Base-by-base conservation (phyloP, 1,140 invertebrate genomes). In the Scaptodrosophila lebanonensis region DNA sequence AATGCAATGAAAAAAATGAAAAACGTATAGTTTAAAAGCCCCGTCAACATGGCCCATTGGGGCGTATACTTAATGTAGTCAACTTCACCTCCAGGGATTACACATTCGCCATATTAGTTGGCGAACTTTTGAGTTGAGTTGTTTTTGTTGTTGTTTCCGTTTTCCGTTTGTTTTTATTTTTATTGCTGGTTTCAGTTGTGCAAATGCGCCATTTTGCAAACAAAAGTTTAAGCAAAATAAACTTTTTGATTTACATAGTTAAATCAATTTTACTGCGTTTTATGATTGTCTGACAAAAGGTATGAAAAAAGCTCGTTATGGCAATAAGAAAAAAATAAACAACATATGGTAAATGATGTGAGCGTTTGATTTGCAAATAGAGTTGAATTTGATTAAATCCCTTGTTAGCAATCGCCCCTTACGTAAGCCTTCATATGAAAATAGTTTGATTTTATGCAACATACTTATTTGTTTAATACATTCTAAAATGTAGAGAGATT, bases 371-470 rank as follows among this genome's bases (percentile, higher is more conserved):
- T n/a, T n/a, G n/a, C n/a, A n/a, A n/a, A n/a, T n/a, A n/a, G n/a
- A n/a, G n/a, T n/a, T n/a, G n/a, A n/a, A n/a, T n/a, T n/a, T n/a
- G n/a, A n/a, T 16, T 12, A 35, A 47, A 16, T 35, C 39, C 30
- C 29, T 39, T 11, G 25, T 29, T 22, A 20, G 27, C 20, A 40
- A 54, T 54, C 35, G 40, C 27, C 16, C 43, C 43, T 45, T 30
- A 15, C 25, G 51, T 70, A 64, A 71, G 66, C 53, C 60, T 70
- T 38, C 56, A 48, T 66, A 75, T 57, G 54, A 61, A 76, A 75
- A 70, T 62, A 76, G 56, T 69, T 66, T 38, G 43, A 64, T 59
- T 54, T 63, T 52, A 36, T 22, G 35, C 25, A 48, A 30, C 30
- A 32, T 17, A 22, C 48, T n/a, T 42, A 8, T 42, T 39, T 12